These are phyloP conservation scores for Ceratosolen solmsi DNA, from an alignment of 1,140 invertebrate species.

Conservation along the genomic window DNA sequence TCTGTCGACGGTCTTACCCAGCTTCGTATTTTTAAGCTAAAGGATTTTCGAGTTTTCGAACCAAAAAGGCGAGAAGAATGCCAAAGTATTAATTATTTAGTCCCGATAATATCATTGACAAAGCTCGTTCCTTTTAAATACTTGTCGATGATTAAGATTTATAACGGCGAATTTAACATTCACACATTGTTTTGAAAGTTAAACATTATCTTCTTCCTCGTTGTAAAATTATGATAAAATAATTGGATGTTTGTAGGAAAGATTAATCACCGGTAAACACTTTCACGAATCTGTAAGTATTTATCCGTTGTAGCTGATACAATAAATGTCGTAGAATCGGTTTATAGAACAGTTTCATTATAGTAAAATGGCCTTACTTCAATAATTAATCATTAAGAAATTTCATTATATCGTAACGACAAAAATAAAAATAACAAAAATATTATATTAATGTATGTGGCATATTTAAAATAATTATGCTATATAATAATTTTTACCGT, in stretches of 20 bases:
- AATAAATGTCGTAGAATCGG: too few relatives aligned
- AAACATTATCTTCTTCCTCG: background rate
- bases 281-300: too few relatives aligned
- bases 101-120: background rate
- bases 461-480: background rate
- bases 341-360: too few relatives aligned
- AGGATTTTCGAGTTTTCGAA: background rate
- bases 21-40: background rate
- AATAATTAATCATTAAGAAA: too few relatives aligned
- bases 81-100: background rate
- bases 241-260: background rate
- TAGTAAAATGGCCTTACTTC: too few relatives aligned
- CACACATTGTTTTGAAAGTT: background rate
- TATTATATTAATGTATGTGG: too few relatives aligned
- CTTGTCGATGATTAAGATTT: background rate
- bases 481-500: background rate
- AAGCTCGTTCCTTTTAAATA: background rate
- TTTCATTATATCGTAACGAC: too few relatives aligned
- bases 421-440: too few relatives aligned
- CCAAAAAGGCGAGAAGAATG: background rate
- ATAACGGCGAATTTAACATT: too few relatives aligned
- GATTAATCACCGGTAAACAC: background rate
- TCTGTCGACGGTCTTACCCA: background rate
- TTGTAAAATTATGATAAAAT: background rate
- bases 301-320: too few relatives aligned